Evolutionary conservation across 1,140 invertebrate genomes (phyloP), one percentile per base, ranked within the genome.

Genomic region (Manduca sexta): DNA sequence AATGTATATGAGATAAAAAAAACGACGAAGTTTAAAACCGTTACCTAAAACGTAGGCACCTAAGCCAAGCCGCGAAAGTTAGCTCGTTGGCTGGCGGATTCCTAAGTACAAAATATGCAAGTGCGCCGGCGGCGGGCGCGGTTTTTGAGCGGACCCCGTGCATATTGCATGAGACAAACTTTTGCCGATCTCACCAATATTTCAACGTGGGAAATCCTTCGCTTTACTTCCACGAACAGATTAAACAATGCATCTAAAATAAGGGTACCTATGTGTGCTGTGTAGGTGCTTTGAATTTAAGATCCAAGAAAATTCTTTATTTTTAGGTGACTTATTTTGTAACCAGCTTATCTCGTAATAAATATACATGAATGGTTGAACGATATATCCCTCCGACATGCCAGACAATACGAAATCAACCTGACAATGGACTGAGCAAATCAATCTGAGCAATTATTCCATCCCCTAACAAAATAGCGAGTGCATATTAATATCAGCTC

Each of bases 151-250:
- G 42, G 42, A 43, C 52, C 58, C 18, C 60, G 57, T 81, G 77
- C 80, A 81, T 81, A 78, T 78, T 81, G 76, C 75, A 81, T 81
- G 75, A 78, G 74, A 58, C 49, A 64, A 74, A 81, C 63, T 75
- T 73, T 71, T 67, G 65, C 64, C 64, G 66, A 78, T 79, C 71
- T 72, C 74, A 74, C 78, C 66, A 74, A 81, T 81, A 83, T 80
- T 79, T 76, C 55, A 74, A 43, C 70, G 66, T 73, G 64, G 73
- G 69, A 78, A 77, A 78, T 76, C 65, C 56, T 56, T 52, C 57
- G 56, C 52, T 40, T 40, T 40, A 40, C 18, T 40, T 26, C 1
- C 21, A 26, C 21, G 4, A 8, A 26, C 21, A 26, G 21, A 26
- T 26, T 26, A 26, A 26, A 26, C 21, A 26, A 26, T 26, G 21